Evolutionary conservation across 1,140 invertebrate genomes (phyloP).

Genomic region (Ganaspis sp.): DNA sequence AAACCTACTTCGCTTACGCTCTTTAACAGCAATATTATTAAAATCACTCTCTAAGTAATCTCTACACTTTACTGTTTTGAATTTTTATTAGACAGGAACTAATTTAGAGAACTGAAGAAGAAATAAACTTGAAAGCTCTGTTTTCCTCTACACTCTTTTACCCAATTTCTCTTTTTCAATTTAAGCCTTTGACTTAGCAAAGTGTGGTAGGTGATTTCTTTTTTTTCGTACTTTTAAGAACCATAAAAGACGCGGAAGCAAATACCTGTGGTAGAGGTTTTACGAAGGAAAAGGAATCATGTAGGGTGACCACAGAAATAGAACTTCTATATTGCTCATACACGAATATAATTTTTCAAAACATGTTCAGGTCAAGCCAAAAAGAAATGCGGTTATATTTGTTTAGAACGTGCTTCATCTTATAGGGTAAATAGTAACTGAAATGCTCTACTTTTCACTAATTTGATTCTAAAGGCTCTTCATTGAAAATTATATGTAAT

Average conservation of each 20-base stretch:
- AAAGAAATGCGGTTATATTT: slow-evolving; percentile 10
- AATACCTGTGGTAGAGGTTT: background rate
- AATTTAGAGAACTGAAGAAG: background rate
- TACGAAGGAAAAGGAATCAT: slow-evolving; percentile 2
- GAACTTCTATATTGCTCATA: background rate
- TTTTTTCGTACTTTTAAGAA: background rate
- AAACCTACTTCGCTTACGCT: background rate
- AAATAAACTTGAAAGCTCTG: background rate
- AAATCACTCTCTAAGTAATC: background rate
- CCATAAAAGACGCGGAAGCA: background rate
- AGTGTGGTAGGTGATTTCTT: background rate
- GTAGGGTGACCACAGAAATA: background rate
- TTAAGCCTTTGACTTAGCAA: background rate
- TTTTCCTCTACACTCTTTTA: background rate
- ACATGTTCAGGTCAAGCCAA: background rate
- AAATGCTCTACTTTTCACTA: background rate
- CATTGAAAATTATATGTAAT: no score
- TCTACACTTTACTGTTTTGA: background rate
- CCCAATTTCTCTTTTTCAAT: background rate
- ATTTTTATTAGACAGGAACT: background rate
- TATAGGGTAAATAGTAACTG: background rate
- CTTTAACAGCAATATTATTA: slow-evolving; percentile 6
- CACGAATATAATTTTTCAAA: slow-evolving; percentile 10
- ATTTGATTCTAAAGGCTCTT: background rate
- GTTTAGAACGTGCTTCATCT: background rate